Evolutionary conservation across 2,113 vertebrate genomes (phyloP).

Genomic region (Eptesicus fuscus): DNA sequence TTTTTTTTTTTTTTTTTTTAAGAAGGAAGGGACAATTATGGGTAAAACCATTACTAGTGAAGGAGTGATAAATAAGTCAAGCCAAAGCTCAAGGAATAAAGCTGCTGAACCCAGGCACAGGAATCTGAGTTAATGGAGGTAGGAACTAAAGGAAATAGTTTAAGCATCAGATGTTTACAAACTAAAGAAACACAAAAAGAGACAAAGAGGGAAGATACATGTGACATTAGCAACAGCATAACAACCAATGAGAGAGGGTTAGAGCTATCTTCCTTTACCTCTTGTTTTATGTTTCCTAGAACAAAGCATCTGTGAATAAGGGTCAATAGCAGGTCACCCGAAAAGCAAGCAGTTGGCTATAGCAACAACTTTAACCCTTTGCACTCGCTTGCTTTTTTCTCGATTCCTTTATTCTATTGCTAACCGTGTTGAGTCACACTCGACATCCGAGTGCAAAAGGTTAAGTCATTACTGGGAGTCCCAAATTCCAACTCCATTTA

Average conservation of each 20-base stretch:
- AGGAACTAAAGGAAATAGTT: background rate
- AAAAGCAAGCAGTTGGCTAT: background rate
- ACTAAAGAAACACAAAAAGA: background rate
- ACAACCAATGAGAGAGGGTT: background rate
- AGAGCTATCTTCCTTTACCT: background rate
- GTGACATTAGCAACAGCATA: background rate
- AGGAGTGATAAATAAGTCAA: background rate
- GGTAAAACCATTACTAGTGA: background rate
- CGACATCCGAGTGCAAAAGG: no score
- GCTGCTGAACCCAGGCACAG: background rate
- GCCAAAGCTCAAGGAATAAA: background rate
- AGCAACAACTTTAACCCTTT: background rate
- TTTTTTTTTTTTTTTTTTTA: background rate
- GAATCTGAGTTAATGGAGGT: background rate
- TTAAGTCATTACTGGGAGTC: background rate
- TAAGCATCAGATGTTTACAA: background rate
- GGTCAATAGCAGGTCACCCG: background rate
- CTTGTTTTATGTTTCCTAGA: background rate
- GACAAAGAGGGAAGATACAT: background rate
- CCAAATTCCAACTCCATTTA: background rate
- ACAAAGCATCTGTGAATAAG: background rate
- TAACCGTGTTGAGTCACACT: no score
- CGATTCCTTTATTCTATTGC: no score
- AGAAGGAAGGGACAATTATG: background rate
- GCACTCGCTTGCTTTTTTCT: no score